Conservation (phyloP, 2,113 vertebrate species). For the Petrocephalus microphthalmus region DNA sequence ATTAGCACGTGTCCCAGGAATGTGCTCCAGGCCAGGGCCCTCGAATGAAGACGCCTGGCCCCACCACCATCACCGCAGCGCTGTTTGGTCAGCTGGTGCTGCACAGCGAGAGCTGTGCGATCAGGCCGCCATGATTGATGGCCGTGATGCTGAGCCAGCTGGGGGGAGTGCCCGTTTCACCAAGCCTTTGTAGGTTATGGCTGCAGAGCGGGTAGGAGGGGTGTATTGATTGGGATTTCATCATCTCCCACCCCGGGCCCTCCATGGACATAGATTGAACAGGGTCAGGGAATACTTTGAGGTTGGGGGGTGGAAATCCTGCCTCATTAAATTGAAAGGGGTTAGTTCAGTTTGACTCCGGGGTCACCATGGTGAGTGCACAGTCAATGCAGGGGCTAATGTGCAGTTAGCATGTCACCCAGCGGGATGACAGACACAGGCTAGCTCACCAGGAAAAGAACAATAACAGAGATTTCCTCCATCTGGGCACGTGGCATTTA, state of each 20-base stretch:
- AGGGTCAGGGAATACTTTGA: conserved; percentile 34
- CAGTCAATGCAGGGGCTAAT: conserved; percentile 52
- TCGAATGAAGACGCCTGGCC: conserved; percentile 22
- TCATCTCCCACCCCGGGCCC: conserved; percentile 49
- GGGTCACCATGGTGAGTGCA: conserved; percentile 36
- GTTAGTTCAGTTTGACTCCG: conserved; percentile 38
- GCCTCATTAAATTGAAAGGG: conserved; percentile 37
- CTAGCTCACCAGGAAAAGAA: conserved; percentile 18
- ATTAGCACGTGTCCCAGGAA: conserved; percentile 3
- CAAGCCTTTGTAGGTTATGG: conserved; percentile 20
- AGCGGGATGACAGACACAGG: conserved; percentile 52
- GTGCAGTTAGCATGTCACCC: conserved; percentile 52
- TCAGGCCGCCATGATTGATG: conserved; percentile 29
- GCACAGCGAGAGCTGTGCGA: conserved; percentile 25
- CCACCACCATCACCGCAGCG: conserved; percentile 9
- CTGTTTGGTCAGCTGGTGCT: conserved; percentile 26
- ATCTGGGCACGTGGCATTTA: conserved; percentile 65
- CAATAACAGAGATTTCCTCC: conserved; percentile 43
- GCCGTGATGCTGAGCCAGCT: conserved; percentile 16
- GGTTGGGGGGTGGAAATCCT: conserved; percentile 14
- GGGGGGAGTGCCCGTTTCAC: conserved; percentile 10
- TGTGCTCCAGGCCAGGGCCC: background rate
- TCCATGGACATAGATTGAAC: conserved; percentile 47
- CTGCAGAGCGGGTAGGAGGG: background rate
- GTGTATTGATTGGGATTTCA: conserved; percentile 54